Percentiles rank a stretch among this genome's conserved stretches.
phyloP scores from a whole-genome alignment of 1,140 invertebrate genomes.

The Physella acuta region DNA sequence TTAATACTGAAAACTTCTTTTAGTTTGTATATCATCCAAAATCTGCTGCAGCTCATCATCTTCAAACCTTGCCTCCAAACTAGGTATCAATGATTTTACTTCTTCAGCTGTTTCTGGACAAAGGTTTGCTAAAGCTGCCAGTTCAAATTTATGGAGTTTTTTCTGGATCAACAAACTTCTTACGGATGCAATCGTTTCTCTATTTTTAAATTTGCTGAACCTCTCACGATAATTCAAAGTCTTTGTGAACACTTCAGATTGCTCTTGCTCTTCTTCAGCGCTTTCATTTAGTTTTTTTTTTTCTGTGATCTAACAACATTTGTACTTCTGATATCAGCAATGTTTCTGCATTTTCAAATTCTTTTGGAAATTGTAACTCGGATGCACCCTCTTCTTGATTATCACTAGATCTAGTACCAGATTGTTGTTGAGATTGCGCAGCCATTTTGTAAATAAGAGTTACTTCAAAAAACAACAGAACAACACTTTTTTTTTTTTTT shows the following conservation, averaged over 20 bases:
- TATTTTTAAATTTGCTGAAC: conserved; percentile 94
- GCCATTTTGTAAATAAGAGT: conserved; percentile 33
- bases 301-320: conserved; percentile 93
- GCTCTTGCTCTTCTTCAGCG: conserved; percentile 96
- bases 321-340: conserved; percentile 97
- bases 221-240: conserved; percentile 93
- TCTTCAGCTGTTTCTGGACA: conserved; percentile 98
- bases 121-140: conserved; percentile 94
- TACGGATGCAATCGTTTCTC: conserved; percentile 94
- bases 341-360: conserved; percentile 98
- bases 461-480: too few relatives aligned
- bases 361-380: conserved; percentile 65
- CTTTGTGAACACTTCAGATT: conserved; percentile 98
- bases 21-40: conserved; percentile 96
- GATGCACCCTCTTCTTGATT: conserved; percentile 61
- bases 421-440: conserved; percentile 16
- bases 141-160: conserved; percentile 95
- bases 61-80: conserved; percentile 91
- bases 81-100: conserved; percentile 94
- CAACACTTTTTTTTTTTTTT: too few relatives aligned
- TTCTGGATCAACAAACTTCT: conserved; percentile 91
- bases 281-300: conserved; percentile 97
- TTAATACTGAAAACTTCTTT: conserved; percentile 93
- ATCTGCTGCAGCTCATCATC: conserved; percentile 93
- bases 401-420: conserved; percentile 30